Conservation (phyloP, 2,113 vertebrate genomes). For the Limnothrissa miodon region DNA sequence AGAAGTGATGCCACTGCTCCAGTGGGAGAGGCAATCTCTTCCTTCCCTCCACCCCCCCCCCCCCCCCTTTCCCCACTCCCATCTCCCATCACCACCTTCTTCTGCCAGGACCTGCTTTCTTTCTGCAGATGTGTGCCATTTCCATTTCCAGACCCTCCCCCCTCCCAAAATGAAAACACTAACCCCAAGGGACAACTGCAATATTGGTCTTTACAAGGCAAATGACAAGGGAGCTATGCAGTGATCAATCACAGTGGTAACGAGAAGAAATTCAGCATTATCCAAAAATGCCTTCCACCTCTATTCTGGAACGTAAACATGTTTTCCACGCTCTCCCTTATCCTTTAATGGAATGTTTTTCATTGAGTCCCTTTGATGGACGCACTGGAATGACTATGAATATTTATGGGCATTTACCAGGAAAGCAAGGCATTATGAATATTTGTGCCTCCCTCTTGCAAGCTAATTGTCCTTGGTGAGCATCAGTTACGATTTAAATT, state of each 20-base stretch:
- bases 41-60: slow-evolving; percentile 34
- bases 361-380: slow-evolving; percentile 34
- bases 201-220: slow-evolving; percentile 58
- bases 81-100: slow-evolving; percentile 48
- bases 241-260: slow-evolving; percentile 52
- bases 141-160: slow-evolving; percentile 62
- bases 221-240: slow-evolving; percentile 42
- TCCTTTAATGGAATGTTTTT: slow-evolving; percentile 28
- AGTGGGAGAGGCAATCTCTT: slow-evolving; percentile 60
- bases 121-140: slow-evolving; percentile 57
- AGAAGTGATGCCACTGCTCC: slow-evolving; percentile 69
- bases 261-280: neutral
- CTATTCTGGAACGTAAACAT: neutral
- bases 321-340: neutral
- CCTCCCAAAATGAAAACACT: slow-evolving; percentile 1
- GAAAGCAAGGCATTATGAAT: slow-evolving; percentile 39
- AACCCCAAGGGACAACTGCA: slow-evolving; percentile 59
- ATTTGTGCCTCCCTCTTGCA: slow-evolving; percentile 36
- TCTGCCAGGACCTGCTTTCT: slow-evolving; percentile 24
- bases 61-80: slow-evolving; percentile 25
- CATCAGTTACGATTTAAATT: slow-evolving; percentile 34
- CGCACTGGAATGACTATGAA: slow-evolving; percentile 38
- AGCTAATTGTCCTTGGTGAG: slow-evolving; percentile 43
- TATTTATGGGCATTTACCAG: slow-evolving; percentile 43
- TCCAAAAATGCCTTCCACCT: slow-evolving; percentile 10